Base-by-base conservation (phyloP, 2,888 invertebrate genomes). In the Yponomeuta malinellus region DNA sequence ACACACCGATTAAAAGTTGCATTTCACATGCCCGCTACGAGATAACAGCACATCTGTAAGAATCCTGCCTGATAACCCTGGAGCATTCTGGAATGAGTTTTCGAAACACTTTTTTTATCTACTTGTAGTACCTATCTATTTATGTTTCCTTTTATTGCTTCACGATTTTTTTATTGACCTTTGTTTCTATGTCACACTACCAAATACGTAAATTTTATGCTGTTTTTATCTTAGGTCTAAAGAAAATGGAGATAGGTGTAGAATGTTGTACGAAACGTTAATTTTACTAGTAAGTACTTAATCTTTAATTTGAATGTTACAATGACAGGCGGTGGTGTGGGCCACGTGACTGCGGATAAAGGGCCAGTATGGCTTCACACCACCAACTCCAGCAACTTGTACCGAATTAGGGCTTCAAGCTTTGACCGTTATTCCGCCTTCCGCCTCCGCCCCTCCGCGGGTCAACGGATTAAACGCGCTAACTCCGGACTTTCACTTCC, bases 351-450 rank as follows among this genome's bases (percentile, higher is more conserved):
- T 43, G 9, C 43, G 43, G 43, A 43, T 43, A 43, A 43, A 43
- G 76, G 15, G 12, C 15, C 52, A 76, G 80, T 87, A 87, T 76
- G 90, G 90, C 85, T 90, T 90, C 89, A 76, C 79, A 78, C 79
- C 82, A 81, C 80, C 83, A 83, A 84, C 85, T 83, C 79, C 82
- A 81, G 80, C 83, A 83, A 84, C 85, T 83, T 81, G 78, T 78
- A 78, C 83, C 85, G 77, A 88, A 89, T 82, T 85, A 86, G 83
- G 90, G 89, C 88, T 90, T 90, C 88, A 69, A 63, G 63, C 69
- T 23, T 63, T 52, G 52, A 48, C 68, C 52, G 63, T 33, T 63
- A 9, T 68, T 48, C 9, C 52, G 48, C 68, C n/a, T 23, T 33
- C 65, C 68, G 48, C 52, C 52, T 12, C 48, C 52, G 29, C 12